These are phyloP conservation scores for Erpornis zantholeuca DNA, from an alignment of 2,113 vertebrate species.

Conservation along the genomic window DNA sequence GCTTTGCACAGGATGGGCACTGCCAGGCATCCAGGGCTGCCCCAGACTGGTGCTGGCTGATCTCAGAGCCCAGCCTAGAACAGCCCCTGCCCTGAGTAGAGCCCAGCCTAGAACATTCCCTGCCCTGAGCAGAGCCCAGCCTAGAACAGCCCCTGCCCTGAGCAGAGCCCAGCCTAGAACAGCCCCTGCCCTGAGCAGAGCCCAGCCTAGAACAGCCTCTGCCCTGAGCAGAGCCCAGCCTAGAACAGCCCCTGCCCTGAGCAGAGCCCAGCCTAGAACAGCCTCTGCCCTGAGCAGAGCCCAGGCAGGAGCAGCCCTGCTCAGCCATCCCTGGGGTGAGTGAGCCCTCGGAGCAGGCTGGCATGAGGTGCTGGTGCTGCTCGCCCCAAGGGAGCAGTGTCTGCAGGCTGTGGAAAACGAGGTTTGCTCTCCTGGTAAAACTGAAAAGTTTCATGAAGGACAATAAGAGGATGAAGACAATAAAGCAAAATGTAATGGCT, in stretches of 20 bases:
- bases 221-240: background rate
- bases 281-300: background rate
- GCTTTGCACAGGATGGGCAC: background rate
- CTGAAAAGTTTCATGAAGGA: no score
- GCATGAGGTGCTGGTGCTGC: no score
- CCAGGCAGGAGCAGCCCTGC: background rate
- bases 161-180: background rate
- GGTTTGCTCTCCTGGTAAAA: no score
- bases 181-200: background rate
- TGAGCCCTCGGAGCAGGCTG: no score
- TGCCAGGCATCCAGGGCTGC: background rate
- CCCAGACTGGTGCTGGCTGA: accelerated
- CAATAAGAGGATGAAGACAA: no score
- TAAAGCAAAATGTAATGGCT: no score
- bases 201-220: background rate
- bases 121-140: background rate
- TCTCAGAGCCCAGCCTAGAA: background rate
- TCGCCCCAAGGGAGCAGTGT: no score
- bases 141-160: background rate
- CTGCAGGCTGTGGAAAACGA: no score
- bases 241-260: background rate
- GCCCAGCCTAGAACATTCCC: background rate
- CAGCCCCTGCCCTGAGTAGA: background rate
- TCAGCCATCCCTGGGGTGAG: no score
- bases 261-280: background rate